A percentile compares a stretch with the other conserved stretches of the same genome.
Evolutionary conservation across 2,797 vertebrate genomes (phyloP).

Genomic region (Crossoptilon crossoptilon): DNA sequence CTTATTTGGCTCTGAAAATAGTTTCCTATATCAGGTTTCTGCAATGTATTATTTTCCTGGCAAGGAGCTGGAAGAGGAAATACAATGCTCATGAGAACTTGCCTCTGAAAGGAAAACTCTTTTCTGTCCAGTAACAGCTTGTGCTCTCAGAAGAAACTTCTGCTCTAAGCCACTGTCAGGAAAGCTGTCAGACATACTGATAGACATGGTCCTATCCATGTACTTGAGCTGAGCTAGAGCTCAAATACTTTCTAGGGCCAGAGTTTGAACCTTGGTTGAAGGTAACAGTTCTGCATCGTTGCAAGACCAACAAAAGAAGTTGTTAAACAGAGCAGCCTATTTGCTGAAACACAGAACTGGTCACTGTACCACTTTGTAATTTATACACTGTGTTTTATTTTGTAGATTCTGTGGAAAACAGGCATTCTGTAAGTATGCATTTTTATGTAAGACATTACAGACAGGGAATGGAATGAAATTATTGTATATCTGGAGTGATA

Average conservation of each 20-base stretch:
- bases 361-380: not conserved
- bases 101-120: slow-evolving; percentile 29
- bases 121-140: slow-evolving; percentile 17
- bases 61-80: slow-evolving; percentile 32
- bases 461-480: not conserved
- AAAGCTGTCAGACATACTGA: not conserved
- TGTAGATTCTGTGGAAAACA: slow-evolving; percentile 78
- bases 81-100: slow-evolving; percentile 31
- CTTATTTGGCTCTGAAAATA: not conserved
- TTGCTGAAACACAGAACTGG: not conserved
- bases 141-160: slow-evolving; percentile 14
- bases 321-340: not conserved
- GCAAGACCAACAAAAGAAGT: not conserved
- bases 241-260: not conserved
- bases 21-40: slow-evolving; percentile 19
- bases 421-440: slow-evolving; percentile 79
- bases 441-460: not conserved
- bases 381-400: slow-evolving; percentile 67
- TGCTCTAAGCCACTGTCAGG: not conserved
- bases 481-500: not conserved
- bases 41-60: slow-evolving; percentile 26
- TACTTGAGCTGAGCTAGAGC: not conserved
- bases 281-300: not conserved
- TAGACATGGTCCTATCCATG: not conserved
- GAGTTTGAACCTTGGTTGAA: not conserved